A percentile compares a stretch with the other conserved stretches of the same genome.
Evolutionary conservation across 1,140 invertebrate genomes (phyloP).

Genomic region (Eupeodes corollae): DNA sequence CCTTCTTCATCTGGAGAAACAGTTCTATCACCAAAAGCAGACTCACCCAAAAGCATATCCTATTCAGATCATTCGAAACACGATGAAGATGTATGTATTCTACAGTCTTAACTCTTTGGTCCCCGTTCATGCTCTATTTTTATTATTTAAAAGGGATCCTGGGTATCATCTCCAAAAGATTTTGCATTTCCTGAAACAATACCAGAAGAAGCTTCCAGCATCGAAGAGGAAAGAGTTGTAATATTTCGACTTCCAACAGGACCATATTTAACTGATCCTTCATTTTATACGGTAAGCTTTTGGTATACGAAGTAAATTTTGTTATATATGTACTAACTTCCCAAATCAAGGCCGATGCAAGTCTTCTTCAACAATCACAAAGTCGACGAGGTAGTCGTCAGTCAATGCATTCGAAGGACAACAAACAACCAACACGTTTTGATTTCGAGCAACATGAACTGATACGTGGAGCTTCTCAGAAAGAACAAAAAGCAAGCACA

Average conservation of each 20-base stretch:
- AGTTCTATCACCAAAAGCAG: slow-evolving; percentile 27
- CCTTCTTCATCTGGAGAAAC: slow-evolving; percentile 23
- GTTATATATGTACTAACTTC: neutral
- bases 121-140: too few species aligned
- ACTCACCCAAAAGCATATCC: slow-evolving; percentile 30
- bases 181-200: slow-evolving; percentile 82
- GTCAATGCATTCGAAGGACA: slow-evolving; percentile 33
- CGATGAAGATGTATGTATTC: slow-evolving; percentile 44
- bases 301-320: neutral
- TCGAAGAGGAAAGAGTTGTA: slow-evolving; percentile 82
- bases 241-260: slow-evolving; percentile 35
- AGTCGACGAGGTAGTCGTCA: slow-evolving; percentile 32
- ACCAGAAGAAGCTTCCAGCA: slow-evolving; percentile 81
- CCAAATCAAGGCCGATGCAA: slow-evolving; percentile 44
- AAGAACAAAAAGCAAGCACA: slow-evolving; percentile 43
- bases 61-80: slow-evolving; percentile 37
- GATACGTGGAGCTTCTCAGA: slow-evolving; percentile 34
- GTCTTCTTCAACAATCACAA: slow-evolving; percentile 41
- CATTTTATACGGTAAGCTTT: slow-evolving; percentile 51
- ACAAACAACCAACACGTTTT: slow-evolving; percentile 29
- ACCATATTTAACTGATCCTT: slow-evolving; percentile 32
- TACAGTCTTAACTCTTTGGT: too few species aligned
- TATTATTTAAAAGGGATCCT: slow-evolving; percentile 44
- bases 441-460: slow-evolving; percentile 35
- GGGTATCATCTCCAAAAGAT: slow-evolving; percentile 75